These are phyloP conservation scores for Zygothrica quintamaculata DNA, from an alignment of 2,888 invertebrate genomes.

Conservation along the genomic window DNA sequence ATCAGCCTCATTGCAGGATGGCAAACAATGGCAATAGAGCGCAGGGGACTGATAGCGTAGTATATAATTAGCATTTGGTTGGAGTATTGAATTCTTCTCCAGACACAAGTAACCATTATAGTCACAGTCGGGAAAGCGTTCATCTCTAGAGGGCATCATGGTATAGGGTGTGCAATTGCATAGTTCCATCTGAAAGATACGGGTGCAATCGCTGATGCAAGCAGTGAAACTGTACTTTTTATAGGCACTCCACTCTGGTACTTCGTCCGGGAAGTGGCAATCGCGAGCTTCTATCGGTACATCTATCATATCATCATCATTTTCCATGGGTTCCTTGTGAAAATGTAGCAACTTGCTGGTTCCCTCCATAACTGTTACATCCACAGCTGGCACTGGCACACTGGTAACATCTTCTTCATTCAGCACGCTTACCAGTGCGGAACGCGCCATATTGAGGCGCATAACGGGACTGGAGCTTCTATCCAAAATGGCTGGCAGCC, in stretches of 20 bases:
- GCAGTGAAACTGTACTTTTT: constrained; percentile 89
- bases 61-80: constrained; percentile 85
- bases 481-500: constrained; percentile 76
- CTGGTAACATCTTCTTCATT: constrained; percentile 83
- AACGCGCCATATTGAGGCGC: constrained; percentile 55
- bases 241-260: constrained; percentile 86
- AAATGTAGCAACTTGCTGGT: constrained; percentile 77
- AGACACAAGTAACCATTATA: constrained; percentile 88
- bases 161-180: constrained; percentile 89
- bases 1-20: constrained; percentile 89
- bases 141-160: constrained; percentile 85
- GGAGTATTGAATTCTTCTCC: constrained; percentile 70
- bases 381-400: constrained; percentile 60
- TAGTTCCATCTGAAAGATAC: constrained; percentile 86
- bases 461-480: constrained; percentile 67
- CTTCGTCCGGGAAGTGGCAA: constrained; percentile 89
- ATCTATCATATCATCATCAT: constrained; percentile 87
- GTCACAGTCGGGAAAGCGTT: constrained; percentile 85
- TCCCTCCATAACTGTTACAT: constrained; percentile 39
- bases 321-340: constrained; percentile 87
- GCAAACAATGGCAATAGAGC: constrained; percentile 87
- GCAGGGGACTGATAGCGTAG: constrained; percentile 32
- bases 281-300: constrained; percentile 87
- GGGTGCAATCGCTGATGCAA: constrained; percentile 89
- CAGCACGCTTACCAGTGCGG: constrained; percentile 67